Evolutionary conservation across 2,113 vertebrate genomes (phyloP).

Genomic region (Microcebus jonahi): DNA sequence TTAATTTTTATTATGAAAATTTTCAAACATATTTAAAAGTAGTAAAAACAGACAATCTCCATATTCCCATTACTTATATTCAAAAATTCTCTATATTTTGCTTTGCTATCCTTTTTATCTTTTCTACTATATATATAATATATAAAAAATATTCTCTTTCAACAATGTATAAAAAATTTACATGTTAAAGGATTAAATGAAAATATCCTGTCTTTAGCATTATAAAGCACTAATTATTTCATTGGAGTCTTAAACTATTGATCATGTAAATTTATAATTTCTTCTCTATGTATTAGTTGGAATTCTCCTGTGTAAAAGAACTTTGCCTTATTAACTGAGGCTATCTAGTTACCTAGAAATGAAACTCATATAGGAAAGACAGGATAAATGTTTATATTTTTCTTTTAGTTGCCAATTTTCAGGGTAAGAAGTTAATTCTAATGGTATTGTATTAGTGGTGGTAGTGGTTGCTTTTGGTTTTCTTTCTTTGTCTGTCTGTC

Average conservation of each 20-base stretch:
- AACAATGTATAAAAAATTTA: constrained; percentile 3
- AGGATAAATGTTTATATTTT: neutral
- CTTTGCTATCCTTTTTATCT: neutral
- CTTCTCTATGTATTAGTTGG: neutral
- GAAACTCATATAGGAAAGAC: neutral
- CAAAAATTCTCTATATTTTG: neutral
- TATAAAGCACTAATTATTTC: constrained; percentile 49
- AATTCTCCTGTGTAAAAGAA: constrained; percentile 34
- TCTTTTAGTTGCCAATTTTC: constrained; percentile 14
- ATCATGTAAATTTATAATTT: constrained; percentile 16
- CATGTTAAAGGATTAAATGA: constrained; percentile 15
- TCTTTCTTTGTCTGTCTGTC: too few relatives aligned
- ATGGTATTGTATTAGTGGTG: neutral
- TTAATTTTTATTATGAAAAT: constrained; percentile 19
- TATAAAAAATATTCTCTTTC: neutral
- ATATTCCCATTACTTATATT: neutral
- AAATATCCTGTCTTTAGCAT: constrained; percentile 24
- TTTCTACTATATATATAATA: neutral
- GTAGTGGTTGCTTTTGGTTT: neutral
- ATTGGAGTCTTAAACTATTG: constrained; percentile 19
- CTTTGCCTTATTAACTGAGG: neutral
- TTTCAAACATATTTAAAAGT: neutral
- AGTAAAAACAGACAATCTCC: neutral
- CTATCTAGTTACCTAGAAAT: neutral
- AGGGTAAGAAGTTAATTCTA: neutral